A percentile compares a stretch with the other conserved stretches of the same genome.
Conservation (phyloP, 2,113 vertebrate species). For the Psettodes erumei region DNA sequence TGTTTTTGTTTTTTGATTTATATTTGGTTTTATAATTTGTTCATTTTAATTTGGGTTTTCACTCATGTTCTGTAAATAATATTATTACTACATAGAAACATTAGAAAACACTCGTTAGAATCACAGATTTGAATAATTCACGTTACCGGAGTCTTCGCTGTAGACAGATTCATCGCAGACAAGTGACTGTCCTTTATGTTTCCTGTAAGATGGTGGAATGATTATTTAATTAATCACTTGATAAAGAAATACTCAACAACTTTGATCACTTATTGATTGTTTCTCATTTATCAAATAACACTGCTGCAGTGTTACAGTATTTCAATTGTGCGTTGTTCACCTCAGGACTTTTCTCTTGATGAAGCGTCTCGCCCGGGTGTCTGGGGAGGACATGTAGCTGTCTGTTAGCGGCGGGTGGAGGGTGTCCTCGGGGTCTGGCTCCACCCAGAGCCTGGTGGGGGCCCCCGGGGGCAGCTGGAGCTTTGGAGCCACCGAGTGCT, state of each 20-base stretch:
- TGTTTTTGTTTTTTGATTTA: neutral
- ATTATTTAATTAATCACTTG: no score
- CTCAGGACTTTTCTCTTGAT: conserved; percentile 84
- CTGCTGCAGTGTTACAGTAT: no score
- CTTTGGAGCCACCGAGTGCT: conserved; percentile 66
- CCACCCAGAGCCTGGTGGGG: conserved; percentile 57
- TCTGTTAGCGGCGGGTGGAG: conserved; percentile 1
- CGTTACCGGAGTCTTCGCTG: conserved; percentile 80
- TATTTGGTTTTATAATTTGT: neutral
- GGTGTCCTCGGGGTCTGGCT: conserved; percentile 29
- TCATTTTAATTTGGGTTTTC: neutral
- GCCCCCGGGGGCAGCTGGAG: conserved; percentile 51
- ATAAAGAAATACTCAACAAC: no score
- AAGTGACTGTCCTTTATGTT: conserved; percentile 70
- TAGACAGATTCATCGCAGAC: conserved; percentile 81
- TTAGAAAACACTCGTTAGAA: neutral
- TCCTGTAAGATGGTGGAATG: conserved; percentile 68
- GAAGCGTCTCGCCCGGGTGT: conserved; percentile 41
- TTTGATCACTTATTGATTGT: neutral
- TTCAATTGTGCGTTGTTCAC: no score
- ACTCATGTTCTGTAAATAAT: no score
- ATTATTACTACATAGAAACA: no score
- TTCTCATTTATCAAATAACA: no score
- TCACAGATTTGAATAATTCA: neutral
- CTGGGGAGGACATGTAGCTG: conserved; percentile 45